Evolutionary conservation across 2,113 vertebrate genomes (phyloP).

Genomic region (Cavia porcellus): DNA sequence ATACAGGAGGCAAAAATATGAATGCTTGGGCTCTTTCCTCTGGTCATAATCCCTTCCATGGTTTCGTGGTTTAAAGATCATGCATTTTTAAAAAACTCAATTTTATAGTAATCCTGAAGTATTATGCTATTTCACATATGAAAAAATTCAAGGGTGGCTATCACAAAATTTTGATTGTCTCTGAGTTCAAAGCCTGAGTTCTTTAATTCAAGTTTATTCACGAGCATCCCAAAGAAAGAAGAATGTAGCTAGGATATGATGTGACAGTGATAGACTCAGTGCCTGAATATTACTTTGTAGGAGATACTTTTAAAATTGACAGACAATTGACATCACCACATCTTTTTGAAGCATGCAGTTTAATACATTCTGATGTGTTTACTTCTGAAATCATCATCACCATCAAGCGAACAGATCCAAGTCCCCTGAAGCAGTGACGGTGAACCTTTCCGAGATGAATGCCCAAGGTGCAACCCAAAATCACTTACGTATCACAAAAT

Average conservation of each 20-base stretch:
- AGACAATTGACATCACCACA: background rate
- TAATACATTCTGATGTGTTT: background rate
- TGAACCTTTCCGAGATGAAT: background rate
- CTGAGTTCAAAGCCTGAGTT: background rate
- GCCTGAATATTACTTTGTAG: background rate
- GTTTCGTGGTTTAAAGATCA: background rate
- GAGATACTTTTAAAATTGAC: background rate
- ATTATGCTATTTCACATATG: background rate
- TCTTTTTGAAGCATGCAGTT: background rate
- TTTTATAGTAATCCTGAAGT: background rate
- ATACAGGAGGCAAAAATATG: background rate
- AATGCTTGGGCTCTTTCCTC: background rate
- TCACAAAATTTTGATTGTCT: background rate
- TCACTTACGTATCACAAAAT: background rate
- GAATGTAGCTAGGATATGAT: background rate
- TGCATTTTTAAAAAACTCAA: background rate
- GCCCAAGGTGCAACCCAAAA: background rate
- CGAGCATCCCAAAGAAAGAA: background rate
- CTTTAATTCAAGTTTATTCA: background rate
- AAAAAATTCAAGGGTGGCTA: background rate
- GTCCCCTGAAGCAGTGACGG: background rate
- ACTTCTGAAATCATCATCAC: background rate
- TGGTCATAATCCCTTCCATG: background rate
- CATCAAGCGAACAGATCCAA: background rate
- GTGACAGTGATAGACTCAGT: background rate